Evolutionary conservation across 1,140 invertebrate genomes (phyloP).

Genomic region (Dendroctonus valens): DNA sequence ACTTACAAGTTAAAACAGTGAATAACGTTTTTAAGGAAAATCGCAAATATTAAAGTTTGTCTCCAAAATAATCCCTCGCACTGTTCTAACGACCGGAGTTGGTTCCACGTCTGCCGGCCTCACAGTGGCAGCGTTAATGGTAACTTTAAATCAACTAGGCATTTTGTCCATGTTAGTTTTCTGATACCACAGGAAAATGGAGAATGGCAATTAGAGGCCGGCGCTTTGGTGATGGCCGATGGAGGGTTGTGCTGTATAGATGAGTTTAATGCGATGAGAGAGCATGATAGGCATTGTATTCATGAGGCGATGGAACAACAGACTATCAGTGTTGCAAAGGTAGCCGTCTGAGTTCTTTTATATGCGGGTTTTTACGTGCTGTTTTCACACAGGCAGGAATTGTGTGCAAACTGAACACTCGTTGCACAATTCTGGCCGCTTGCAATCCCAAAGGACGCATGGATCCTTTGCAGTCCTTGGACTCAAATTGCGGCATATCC

Average conservation of each 20-base stretch:
- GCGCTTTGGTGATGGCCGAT: constrained; percentile 78
- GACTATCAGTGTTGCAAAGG: constrained; percentile 84
- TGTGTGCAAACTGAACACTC: constrained; percentile 82
- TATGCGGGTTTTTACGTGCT: background rate
- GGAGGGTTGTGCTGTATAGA: constrained; percentile 92
- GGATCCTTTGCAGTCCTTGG: constrained; percentile 62
- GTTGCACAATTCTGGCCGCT: constrained; percentile 81
- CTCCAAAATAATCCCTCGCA: constrained; percentile 69
- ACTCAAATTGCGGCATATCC: constrained; percentile 77
- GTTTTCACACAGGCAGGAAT: constrained; percentile 70
- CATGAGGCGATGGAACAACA: constrained; percentile 97
- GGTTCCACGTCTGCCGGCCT: constrained; percentile 86
- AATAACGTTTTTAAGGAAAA: constrained; percentile 54
- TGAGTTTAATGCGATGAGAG: constrained; percentile 81
- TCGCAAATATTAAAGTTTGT: constrained; percentile 83
- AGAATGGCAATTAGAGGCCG: constrained; percentile 87
- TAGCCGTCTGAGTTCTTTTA: constrained; percentile 38
- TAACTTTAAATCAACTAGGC: constrained; percentile 42
- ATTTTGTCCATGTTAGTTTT: background rate
- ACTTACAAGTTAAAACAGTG: background rate
- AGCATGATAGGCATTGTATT: constrained; percentile 78
- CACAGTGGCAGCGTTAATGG: constrained; percentile 82
- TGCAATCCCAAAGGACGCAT: constrained; percentile 84
- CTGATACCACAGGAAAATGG: constrained; percentile 63
- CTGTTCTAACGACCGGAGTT: constrained; percentile 82